phyloP scores from a whole-genome alignment of 2,113 vertebrate genomes.

The Brienomyrus longianalis region DNA sequence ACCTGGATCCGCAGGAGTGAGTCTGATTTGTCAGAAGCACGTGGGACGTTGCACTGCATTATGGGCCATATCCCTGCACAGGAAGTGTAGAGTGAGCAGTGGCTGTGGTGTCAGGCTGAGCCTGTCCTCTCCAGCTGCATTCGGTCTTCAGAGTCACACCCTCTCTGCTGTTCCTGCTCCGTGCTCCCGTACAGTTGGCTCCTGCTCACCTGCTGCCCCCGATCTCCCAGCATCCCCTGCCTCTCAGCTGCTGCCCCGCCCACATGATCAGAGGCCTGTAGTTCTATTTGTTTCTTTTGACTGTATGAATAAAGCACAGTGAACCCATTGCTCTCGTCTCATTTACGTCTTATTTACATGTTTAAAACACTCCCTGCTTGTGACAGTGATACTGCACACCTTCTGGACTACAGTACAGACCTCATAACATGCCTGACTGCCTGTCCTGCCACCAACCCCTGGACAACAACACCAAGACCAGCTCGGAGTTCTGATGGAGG shows the following conservation, averaged over 20 bases:
- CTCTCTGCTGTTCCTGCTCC: neutral
- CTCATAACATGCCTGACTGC: neutral
- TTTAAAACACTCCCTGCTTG: neutral
- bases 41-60: neutral
- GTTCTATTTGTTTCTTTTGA: neutral
- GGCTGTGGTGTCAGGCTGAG: neutral
- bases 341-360: neutral
- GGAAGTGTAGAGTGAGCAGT: neutral
- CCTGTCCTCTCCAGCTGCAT: neutral
- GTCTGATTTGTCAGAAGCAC: neutral
- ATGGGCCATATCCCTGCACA: neutral
- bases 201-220: neutral
- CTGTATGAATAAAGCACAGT: conserved; percentile 7
- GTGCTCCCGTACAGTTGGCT: neutral
- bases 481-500: neutral
- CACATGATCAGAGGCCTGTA: conserved; percentile 11
- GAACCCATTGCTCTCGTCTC: neutral
- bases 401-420: neutral
- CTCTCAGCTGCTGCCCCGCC: neutral
- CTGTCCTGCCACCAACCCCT: neutral
- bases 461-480: neutral
- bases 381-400: neutral
- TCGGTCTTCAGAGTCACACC: neutral
- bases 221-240: neutral
- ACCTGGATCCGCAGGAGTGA: neutral